Conservation (phyloP, 2,797 vertebrate species). For the Sibirionetta formosa region DNA sequence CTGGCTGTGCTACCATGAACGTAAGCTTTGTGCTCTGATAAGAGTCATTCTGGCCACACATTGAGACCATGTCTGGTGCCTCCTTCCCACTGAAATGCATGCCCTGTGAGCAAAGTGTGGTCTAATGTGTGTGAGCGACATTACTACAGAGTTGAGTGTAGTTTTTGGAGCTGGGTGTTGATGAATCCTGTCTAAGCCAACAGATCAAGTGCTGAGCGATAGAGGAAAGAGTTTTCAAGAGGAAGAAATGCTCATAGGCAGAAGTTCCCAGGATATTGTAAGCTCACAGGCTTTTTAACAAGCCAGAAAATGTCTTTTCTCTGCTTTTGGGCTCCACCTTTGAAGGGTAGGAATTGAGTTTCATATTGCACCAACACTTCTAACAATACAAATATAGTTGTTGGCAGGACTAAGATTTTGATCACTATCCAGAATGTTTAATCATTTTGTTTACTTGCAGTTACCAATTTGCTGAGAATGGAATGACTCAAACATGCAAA, state of each 20-base stretch:
- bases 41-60: not conserved
- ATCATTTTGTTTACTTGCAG: not conserved
- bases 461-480: not conserved
- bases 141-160: not conserved
- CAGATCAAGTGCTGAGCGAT: accelerated
- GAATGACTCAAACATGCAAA: not conserved
- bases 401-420: not conserved
- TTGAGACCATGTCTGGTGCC: accelerated
- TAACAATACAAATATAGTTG: not conserved
- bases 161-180: not conserved
- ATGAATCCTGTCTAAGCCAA: not conserved
- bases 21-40: accelerated
- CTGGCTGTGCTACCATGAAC: not conserved
- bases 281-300: not conserved
- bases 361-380: not conserved
- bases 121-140: no score
- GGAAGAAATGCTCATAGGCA: not conserved
- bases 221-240: not conserved
- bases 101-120: not conserved
- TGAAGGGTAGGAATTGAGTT: not conserved
- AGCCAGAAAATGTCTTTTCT: not conserved
- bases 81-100: not conserved
- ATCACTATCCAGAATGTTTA: not conserved
- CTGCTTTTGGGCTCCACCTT: not conserved
- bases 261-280: not conserved